Conservation (phyloP, 2,888 invertebrate species). For the Gnatocerus cornutus region DNA sequence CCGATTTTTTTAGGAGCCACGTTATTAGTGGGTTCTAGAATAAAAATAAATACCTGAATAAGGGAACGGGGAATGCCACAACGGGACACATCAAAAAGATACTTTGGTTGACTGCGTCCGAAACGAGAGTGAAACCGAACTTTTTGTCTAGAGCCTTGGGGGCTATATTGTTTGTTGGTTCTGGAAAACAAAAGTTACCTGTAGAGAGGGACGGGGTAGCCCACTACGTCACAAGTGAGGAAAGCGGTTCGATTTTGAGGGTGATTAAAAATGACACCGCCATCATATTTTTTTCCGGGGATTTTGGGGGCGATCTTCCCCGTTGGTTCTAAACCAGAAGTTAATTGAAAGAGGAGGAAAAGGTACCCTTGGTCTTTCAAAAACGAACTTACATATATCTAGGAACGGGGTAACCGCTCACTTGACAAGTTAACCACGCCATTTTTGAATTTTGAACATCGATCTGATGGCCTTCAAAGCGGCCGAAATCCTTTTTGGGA, state of each 20-base stretch:
- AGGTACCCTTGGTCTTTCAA: conserved; percentile 1
- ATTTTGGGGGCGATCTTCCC: conserved; percentile 77
- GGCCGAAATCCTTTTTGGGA: conserved; percentile 76
- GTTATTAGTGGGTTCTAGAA: conserved; percentile 77
- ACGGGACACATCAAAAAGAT: conserved; percentile 72
- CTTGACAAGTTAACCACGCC: conserved; percentile 80
- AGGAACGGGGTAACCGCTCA: conserved; percentile 81
- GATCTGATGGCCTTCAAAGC: conserved; percentile 75
- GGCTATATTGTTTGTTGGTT: conserved; percentile 80
- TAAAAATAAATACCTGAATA: conserved; percentile 65
- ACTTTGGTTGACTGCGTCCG: conserved; percentile 67
- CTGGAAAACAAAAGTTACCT: conserved; percentile 76
- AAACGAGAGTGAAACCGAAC: conserved; percentile 72
- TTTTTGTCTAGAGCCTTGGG: conserved; percentile 74
- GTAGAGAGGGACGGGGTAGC: conserved; percentile 80
- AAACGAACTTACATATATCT: conserved; percentile 78
- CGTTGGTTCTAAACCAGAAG: conserved; percentile 70
- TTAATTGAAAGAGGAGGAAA: conserved; percentile 54
- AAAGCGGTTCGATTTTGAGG: conserved; percentile 73
- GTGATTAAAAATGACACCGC: conserved; percentile 77
- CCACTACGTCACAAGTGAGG: conserved; percentile 80
- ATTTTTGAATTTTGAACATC: conserved; percentile 72
- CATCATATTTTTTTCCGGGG: conserved; percentile 72
- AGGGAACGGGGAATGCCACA: conserved; percentile 69
- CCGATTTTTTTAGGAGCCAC: conserved; percentile 77